These are phyloP conservation scores for Drosophila carrolli DNA, from an alignment of 1,140 invertebrate genomes.

Conservation along the genomic window DNA sequence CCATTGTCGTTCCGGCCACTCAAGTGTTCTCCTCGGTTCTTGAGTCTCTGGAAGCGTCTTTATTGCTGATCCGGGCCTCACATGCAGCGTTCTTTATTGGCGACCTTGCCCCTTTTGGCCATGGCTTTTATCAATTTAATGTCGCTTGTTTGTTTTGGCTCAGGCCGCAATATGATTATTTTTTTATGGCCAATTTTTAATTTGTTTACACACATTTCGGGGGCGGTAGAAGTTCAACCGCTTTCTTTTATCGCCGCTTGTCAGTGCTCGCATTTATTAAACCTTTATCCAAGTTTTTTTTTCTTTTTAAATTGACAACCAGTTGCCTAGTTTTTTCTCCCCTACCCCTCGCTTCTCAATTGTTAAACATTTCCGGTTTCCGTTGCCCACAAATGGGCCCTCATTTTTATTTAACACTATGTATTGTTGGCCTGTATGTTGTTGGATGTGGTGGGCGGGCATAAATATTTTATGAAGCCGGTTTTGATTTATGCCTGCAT, in stretches of 20 bases:
- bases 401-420: constrained; percentile 70
- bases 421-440: constrained; percentile 20
- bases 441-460: constrained; percentile 12
- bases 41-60: constrained; percentile 27
- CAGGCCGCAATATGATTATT: constrained; percentile 75
- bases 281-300: constrained; percentile 28
- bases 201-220: constrained; percentile 73
- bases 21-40: constrained; percentile 39
- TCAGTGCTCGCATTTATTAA: constrained; percentile 47
- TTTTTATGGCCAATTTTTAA: constrained; percentile 80
- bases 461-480: constrained; percentile 78
- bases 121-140: constrained; percentile 60
- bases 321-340: constrained; percentile 59
- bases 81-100: constrained; percentile 45
- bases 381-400: constrained; percentile 51
- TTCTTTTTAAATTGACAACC: constrained; percentile 62
- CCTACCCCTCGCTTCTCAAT: constrained; percentile 10
- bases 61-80: constrained; percentile 42
- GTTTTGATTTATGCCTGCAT: constrained; percentile 66
- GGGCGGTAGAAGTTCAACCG: neutral
- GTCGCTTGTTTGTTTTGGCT: constrained; percentile 65
- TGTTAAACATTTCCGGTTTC: constrained; percentile 67
- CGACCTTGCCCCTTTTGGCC: constrained; percentile 30
- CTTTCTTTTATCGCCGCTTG: constrained; percentile 54
- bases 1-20: constrained; percentile 33